A percentile compares a stretch with the other conserved stretches of the same genome.
phyloP scores from a whole-genome alignment of 2,113 vertebrate genomes.

The Microcebus tavaratra region DNA sequence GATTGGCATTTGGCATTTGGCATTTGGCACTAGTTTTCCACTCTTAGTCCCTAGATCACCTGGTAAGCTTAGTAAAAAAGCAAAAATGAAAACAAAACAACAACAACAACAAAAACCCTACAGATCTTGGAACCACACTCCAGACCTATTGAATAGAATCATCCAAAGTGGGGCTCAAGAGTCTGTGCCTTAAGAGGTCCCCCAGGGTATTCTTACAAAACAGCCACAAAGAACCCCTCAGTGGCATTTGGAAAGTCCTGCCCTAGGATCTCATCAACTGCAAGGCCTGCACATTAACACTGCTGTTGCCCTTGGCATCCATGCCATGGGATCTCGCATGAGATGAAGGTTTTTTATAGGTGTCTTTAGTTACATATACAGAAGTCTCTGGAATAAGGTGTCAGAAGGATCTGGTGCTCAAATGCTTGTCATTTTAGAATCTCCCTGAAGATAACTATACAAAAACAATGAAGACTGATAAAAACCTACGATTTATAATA shows the following conservation, averaged over 20 bases:
- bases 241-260: not conserved
- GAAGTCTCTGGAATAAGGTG: not conserved
- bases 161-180: not conserved
- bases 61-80: not conserved
- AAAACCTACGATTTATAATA: not conserved
- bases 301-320: not conserved
- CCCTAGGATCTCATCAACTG: not conserved
- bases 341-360: not conserved
- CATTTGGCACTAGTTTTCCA: not conserved
- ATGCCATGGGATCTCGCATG: not conserved
- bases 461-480: not conserved
- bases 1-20: not conserved
- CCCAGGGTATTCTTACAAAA: not conserved
- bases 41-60: not conserved
- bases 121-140: not conserved
- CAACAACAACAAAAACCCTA: too few relatives aligned
- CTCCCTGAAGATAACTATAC: not conserved
- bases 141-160: not conserved
- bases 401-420: not conserved
- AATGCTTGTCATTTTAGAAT: not conserved
- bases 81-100: too few relatives aligned
- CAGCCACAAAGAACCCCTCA: fast-evolving
- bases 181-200: not conserved
- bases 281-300: too few relatives aligned
- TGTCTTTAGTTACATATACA: not conserved